Conservation (phyloP, 1,140 invertebrate species). For the Bacillus rossius region DNA sequence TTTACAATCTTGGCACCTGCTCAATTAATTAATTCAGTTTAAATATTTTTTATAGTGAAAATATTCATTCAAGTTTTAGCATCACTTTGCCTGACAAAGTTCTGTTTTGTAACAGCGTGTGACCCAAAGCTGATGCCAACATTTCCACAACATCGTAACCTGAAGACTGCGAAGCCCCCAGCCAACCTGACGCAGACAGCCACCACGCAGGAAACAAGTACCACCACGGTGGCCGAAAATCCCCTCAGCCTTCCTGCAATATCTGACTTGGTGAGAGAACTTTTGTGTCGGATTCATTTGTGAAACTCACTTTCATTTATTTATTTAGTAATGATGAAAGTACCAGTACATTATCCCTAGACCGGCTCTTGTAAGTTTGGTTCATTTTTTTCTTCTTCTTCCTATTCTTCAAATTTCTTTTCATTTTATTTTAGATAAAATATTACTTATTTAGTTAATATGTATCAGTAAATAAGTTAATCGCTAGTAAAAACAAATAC, state of each 20-base stretch:
- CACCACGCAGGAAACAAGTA: slow-evolving; percentile 3
- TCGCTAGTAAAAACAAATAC: no score
- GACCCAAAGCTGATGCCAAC: slow-evolving; percentile 95
- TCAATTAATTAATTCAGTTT: no score
- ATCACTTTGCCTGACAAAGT: no score
- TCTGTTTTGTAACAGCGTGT: slow-evolving; percentile 63
- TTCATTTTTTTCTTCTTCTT: not conserved
- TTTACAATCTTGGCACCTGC: no score
- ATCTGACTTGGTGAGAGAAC: slow-evolving; percentile 58
- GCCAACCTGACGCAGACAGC: slow-evolving; percentile 2
- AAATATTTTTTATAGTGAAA: no score
- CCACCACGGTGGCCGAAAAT: slow-evolving; percentile 38
- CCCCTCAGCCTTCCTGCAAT: slow-evolving; percentile 51
- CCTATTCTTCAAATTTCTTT: not conserved
- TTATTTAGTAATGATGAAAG: not conserved
- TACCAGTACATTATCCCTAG: not conserved
- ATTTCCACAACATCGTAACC: slow-evolving; percentile 92
- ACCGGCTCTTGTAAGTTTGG: not conserved
- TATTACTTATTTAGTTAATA: not conserved
- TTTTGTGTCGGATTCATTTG: not conserved
- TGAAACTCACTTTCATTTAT: not conserved
- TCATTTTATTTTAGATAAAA: not conserved
- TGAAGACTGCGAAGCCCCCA: slow-evolving; percentile 48
- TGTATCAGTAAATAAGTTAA: not conserved
- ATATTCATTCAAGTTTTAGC: no score